Evolutionary conservation across 2,888 invertebrate species (phyloP).

Genomic region (Toxonevra muliebris): DNA sequence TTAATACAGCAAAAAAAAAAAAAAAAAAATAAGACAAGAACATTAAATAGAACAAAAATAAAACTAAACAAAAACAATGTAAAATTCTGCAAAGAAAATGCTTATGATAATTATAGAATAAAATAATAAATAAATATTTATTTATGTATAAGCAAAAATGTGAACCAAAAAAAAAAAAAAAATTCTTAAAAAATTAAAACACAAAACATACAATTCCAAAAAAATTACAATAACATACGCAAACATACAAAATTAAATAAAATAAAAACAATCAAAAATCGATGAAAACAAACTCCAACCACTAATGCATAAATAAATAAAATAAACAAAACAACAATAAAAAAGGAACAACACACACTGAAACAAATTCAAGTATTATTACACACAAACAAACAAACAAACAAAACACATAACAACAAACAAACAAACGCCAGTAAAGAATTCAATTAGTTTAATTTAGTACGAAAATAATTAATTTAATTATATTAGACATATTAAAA

Average conservation of each 20-base stretch:
- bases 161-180: not conserved
- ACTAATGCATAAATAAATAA: too few relatives aligned
- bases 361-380: too few relatives aligned
- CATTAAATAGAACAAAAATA: not conserved
- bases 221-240: not conserved
- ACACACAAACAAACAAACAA: too few relatives aligned
- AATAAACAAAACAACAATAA: too few relatives aligned
- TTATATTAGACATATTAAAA: not conserved
- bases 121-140: not conserved
- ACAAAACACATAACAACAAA: too few relatives aligned
- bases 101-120: conserved; percentile 21
- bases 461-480: conserved; percentile 4
- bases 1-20: not conserved
- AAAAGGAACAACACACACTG: too few relatives aligned
- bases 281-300: too few relatives aligned
- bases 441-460: not conserved
- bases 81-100: conserved; percentile 13
- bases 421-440: too few relatives aligned
- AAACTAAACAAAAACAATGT: too few relatives aligned
- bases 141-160: not conserved
- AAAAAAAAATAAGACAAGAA: not conserved
- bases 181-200: not conserved
- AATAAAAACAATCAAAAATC: too few relatives aligned
- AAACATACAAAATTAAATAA: too few relatives aligned
- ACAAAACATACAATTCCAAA: not conserved